phyloP scores from a whole-genome alignment of 1,140 invertebrate species.

The Pseudachorutes palmiensis region DNA sequence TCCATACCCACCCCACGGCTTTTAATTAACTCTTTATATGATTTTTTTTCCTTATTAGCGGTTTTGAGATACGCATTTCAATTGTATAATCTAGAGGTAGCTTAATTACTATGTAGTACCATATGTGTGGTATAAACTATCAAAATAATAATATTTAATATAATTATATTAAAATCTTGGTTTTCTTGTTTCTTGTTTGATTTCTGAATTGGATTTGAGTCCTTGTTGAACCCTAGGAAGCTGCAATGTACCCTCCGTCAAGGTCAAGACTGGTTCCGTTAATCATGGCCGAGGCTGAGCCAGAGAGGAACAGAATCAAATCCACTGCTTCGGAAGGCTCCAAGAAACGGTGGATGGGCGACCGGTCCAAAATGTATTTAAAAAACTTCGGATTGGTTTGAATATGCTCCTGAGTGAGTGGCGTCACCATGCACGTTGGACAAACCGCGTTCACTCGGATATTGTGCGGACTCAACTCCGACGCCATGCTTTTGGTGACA shows the following conservation, averaged over 20 bases:
- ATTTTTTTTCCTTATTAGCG: too few relatives aligned
- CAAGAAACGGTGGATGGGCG: constrained; percentile 14
- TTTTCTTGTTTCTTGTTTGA: too few relatives aligned
- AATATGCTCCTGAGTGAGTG: neutral
- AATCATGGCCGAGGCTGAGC: constrained; percentile 22
- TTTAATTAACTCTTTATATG: too few relatives aligned
- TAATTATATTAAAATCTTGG: too few relatives aligned
- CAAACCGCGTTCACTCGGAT: constrained; percentile 21
- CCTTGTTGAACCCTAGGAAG: too few relatives aligned
- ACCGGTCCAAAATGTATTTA: constrained; percentile 12
- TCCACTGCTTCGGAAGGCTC: constrained; percentile 21
- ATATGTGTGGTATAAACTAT: too few relatives aligned
- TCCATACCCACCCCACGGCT: too few relatives aligned
- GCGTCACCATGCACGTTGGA: constrained; percentile 16
- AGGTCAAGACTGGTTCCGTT: constrained; percentile 15
- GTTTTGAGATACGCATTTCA: too few relatives aligned
- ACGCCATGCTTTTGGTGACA: constrained; percentile 20
- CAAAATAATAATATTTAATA: too few relatives aligned
- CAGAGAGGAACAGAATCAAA: constrained; percentile 17
- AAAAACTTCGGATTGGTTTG: constrained; percentile 10
- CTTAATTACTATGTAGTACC: too few relatives aligned
- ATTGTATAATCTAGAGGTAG: too few relatives aligned
- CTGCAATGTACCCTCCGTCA: constrained; percentile 15
- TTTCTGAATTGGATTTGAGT: too few relatives aligned
- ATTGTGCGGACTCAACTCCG: constrained; percentile 13